Evolutionary conservation across 2,888 invertebrate species (phyloP).

Genomic region (Agelastica alni): DNA sequence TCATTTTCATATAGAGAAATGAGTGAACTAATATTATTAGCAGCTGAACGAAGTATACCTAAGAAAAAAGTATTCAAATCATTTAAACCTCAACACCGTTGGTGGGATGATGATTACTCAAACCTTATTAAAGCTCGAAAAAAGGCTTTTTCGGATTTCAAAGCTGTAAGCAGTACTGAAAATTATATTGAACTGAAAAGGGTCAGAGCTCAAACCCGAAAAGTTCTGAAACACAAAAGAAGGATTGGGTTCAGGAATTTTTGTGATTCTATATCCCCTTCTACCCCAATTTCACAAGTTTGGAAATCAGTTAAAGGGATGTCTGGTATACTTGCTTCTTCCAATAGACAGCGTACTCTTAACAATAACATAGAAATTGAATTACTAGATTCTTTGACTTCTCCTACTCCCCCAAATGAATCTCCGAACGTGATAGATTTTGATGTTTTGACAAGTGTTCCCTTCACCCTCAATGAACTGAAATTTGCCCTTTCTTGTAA

Average conservation of each 20-base stretch:
- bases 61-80: neutral
- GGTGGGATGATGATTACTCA: neutral
- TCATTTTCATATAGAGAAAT: neutral
- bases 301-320: neutral
- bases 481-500: too few relatives aligned
- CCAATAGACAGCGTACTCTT: too few relatives aligned
- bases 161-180: neutral
- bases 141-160: neutral
- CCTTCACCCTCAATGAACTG: too few relatives aligned
- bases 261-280: neutral
- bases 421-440: neutral
- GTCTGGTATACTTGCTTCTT: neutral
- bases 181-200: neutral
- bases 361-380: too few relatives aligned
- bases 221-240: neutral
- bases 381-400: too few relatives aligned
- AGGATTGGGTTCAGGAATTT: neutral
- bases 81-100: constrained; percentile 2
- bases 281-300: neutral
- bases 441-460: too few relatives aligned
- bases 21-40: neutral
- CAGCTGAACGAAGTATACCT: neutral
- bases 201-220: neutral
- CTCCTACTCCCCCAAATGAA: neutral
- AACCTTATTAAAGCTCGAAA: neutral